phyloP scores from a whole-genome alignment of 2,797 vertebrate genomes.

The Myiotriccus ornatus region DNA sequence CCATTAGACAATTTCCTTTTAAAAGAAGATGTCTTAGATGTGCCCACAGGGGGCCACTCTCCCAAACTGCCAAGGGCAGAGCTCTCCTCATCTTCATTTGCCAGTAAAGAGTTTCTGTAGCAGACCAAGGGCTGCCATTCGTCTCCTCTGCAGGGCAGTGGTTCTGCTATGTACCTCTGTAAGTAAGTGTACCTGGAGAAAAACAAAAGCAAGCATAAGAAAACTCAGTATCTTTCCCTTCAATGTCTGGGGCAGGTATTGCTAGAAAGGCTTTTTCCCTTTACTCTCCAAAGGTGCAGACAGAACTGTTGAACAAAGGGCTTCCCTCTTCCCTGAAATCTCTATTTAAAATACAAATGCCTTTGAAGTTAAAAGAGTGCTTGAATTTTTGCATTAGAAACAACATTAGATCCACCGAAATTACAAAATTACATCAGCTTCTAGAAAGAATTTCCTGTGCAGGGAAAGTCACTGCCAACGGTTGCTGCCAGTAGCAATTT shows the following conservation, averaged over 20 bases:
- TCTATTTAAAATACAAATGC: background rate
- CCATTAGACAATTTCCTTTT: conserved; percentile 71
- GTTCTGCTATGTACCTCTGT: conserved; percentile 80
- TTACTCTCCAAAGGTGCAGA: background rate
- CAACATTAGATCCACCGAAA: background rate
- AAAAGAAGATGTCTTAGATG: conserved; percentile 40
- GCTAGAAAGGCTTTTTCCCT: background rate
- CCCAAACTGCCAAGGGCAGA: conserved; percentile 78
- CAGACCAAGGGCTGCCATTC: conserved; percentile 84
- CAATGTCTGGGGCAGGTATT: background rate
- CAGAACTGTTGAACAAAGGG: background rate
- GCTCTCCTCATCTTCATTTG: conserved; percentile 80
- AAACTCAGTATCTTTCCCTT: background rate
- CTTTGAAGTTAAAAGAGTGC: background rate
- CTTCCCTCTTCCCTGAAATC: background rate
- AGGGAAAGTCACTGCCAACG: background rate
- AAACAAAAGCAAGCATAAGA: background rate
- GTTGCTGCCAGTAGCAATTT: background rate
- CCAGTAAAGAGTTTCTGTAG: conserved; percentile 86
- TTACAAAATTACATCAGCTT: background rate
- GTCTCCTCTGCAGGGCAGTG: conserved; percentile 78
- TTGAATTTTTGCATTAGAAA: background rate
- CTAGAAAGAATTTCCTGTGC: background rate
- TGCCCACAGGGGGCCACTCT: conserved; percentile 63
- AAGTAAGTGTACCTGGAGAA: conserved; percentile 81